phyloP scores from a whole-genome alignment of 1,140 invertebrate species.

The Macrosteles quadrilineatus region DNA sequence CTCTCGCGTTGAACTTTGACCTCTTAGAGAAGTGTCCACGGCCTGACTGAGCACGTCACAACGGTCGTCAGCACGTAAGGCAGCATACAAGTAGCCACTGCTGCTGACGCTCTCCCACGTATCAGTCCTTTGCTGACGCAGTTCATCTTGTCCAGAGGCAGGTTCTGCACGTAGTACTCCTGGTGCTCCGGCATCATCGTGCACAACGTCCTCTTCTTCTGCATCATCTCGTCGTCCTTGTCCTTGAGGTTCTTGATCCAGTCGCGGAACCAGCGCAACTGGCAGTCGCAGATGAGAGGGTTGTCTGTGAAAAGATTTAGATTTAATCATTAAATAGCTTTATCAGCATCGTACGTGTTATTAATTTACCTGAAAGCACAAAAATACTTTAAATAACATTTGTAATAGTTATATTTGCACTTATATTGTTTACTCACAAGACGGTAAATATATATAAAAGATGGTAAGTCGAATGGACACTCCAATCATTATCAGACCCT shows the following conservation, averaged over 20 bases:
- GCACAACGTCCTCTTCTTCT: constrained; percentile 71
- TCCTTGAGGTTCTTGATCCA: constrained; percentile 74
- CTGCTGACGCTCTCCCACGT: neutral
- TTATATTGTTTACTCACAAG: too few species aligned
- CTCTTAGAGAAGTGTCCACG: too few species aligned
- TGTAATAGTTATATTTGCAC: too few species aligned
- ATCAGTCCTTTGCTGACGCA: constrained; percentile 51
- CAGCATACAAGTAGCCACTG: neutral
- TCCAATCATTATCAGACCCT: too few species aligned
- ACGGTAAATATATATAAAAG: too few species aligned
- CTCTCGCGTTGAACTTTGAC: too few species aligned
- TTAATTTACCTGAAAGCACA: too few species aligned
- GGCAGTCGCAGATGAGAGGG: constrained; percentile 83
- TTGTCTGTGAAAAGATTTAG: constrained; percentile 85
- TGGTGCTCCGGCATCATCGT: constrained; percentile 55
- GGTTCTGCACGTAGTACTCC: constrained; percentile 76
- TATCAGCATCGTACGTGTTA: too few species aligned
- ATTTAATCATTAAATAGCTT: too few species aligned
- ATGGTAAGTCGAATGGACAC: too few species aligned
- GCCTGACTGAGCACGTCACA: neutral
- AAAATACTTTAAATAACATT: too few species aligned
- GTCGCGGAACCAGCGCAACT: constrained; percentile 78
- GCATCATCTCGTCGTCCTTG: constrained; percentile 81
- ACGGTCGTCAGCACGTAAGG: neutral
- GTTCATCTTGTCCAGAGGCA: constrained; percentile 78